These are phyloP conservation scores for Poeciliopsis prolifica DNA, from an alignment of 2,113 vertebrate species.

Conservation along the genomic window DNA sequence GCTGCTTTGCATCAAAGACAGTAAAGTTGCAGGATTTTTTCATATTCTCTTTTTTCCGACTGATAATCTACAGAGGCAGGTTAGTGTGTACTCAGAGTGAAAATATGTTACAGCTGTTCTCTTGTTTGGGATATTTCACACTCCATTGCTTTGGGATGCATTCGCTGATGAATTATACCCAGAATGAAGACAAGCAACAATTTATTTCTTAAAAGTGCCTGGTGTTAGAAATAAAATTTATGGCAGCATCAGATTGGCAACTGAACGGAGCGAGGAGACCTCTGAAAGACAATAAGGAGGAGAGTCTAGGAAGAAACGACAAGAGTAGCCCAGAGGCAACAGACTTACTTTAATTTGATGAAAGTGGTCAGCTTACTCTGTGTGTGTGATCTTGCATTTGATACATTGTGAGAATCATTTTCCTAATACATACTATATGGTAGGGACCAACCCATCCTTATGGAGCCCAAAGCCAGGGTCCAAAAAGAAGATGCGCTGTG, in stretches of 20 bases:
- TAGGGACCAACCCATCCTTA: too few relatives aligned
- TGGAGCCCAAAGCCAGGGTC: too few relatives aligned
- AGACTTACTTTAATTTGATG: constrained; percentile 58
- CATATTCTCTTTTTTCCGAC: background rate
- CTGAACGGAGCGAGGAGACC: constrained; percentile 29
- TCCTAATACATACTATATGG: too few relatives aligned
- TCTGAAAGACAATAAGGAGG: constrained; percentile 7
- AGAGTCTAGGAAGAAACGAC: constrained; percentile 45
- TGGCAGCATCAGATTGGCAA: constrained; percentile 22
- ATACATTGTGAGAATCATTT: too few relatives aligned
- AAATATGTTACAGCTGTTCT: background rate
- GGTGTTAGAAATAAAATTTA: constrained; percentile 28
- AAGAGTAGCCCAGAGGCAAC: constrained; percentile 34
- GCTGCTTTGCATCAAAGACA: constrained; percentile 1
- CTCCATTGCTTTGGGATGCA: background rate
- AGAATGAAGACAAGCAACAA: background rate
- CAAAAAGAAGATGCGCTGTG: too few relatives aligned
- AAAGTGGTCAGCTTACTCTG: constrained; percentile 48
- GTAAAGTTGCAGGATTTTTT: background rate
- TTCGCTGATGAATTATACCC: constrained; percentile 8
- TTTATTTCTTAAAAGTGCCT: constrained; percentile 12
- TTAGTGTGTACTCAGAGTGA: background rate
- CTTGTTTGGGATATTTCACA: background rate
- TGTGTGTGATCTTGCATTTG: background rate
- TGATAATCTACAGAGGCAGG: constrained; percentile 9